Percentiles rank a stretch among this genome's conserved stretches.
These are phyloP conservation scores for Stomatorhinus ivindoensis DNA, from an alignment of 2,113 vertebrate species.

Conservation along the genomic window DNA sequence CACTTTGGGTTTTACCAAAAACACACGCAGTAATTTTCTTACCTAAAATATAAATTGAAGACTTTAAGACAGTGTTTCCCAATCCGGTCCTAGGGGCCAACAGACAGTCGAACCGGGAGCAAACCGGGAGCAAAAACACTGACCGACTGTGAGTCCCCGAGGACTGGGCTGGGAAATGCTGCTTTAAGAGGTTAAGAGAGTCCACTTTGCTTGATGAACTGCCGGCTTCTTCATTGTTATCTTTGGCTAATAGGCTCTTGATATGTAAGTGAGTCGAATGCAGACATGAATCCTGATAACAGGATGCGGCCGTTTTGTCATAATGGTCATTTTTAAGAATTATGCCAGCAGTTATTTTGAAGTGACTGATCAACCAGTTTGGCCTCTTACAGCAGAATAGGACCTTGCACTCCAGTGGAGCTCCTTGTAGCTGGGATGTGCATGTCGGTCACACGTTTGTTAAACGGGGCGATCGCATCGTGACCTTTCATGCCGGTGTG, in stretches of 20 bases:
- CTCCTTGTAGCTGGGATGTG: neutral
- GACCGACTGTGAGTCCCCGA: neutral
- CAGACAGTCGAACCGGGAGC: neutral
- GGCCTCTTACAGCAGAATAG: constrained; percentile 5
- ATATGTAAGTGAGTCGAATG: neutral
- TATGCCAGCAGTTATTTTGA: constrained; percentile 24
- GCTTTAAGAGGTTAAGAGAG: neutral
- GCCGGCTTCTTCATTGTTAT: neutral
- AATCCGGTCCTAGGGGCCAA: neutral
- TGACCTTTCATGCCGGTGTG: neutral
- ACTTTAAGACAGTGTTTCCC: neutral
- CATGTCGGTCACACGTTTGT: neutral
- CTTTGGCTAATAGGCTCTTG: neutral
- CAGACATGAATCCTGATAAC: neutral
- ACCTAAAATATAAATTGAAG: neutral
- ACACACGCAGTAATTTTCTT: neutral
- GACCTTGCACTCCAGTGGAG: neutral
- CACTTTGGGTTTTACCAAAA: neutral
- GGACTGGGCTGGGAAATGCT: neutral
- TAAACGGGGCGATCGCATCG: neutral
- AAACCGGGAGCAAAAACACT: neutral
- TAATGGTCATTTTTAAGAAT: neutral
- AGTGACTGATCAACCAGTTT: constrained; percentile 31
- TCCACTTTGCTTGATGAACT: neutral
- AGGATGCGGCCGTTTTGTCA: neutral